Evolutionary conservation across 1,140 invertebrate genomes (phyloP).

Genomic region (Orchesella cincta): DNA sequence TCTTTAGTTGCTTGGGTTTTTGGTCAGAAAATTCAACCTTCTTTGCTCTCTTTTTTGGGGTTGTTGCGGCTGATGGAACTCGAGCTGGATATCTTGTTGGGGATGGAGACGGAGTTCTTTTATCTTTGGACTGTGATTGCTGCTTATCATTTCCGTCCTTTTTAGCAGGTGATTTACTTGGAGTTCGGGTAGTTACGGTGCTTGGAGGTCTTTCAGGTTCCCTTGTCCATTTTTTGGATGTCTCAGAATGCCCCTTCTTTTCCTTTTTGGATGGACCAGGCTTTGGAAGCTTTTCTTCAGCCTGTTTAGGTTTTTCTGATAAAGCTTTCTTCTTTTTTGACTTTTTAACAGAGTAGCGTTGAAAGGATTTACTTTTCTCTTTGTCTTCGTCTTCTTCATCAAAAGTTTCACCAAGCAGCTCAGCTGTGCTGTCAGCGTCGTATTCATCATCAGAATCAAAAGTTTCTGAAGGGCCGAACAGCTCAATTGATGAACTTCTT

Average conservation of each 20-base stretch:
- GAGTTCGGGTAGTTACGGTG: background rate
- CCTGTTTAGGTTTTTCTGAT: background rate
- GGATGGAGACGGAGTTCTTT: background rate
- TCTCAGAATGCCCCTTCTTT: background rate
- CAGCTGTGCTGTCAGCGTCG: background rate
- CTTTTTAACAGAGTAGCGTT: background rate
- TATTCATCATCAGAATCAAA: background rate
- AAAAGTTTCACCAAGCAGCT: background rate
- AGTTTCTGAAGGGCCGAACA: background rate
- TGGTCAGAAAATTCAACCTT: background rate
- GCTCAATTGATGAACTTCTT: background rate
- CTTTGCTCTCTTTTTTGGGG: background rate
- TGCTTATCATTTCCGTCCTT: background rate
- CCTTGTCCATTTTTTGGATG: background rate
- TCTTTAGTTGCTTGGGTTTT: background rate
- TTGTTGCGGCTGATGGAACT: background rate
- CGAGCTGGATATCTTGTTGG: background rate
- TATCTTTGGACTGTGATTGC: background rate
- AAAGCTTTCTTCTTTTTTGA: background rate
- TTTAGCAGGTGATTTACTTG: background rate
- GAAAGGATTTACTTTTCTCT: background rate
- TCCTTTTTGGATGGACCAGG: background rate
- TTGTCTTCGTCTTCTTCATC: background rate
- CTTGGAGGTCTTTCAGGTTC: background rate
- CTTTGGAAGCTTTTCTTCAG: background rate